These are phyloP conservation scores for Sebastes vulpes DNA, from an alignment of 2,797 vertebrate genomes.

Conservation along the genomic window DNA sequence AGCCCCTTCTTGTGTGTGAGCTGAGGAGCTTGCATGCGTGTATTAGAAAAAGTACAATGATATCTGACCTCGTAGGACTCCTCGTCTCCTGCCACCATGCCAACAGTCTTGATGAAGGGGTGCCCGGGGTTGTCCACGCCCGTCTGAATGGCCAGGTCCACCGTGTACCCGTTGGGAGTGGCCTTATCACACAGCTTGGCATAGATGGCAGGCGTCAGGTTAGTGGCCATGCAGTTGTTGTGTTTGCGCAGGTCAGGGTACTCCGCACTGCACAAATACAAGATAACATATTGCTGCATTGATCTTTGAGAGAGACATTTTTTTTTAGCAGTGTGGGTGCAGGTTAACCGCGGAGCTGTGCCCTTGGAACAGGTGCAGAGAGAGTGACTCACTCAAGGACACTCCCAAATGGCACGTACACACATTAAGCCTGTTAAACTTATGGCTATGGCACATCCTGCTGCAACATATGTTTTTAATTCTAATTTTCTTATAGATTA, in stretches of 20 bases:
- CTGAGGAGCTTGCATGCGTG: no score
- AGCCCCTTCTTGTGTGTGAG: not conserved
- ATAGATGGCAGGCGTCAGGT: conserved; percentile 93
- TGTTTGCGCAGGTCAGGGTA: conserved; percentile 97
- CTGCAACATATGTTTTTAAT: not conserved
- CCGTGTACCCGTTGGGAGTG: conserved; percentile 93
- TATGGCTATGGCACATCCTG: not conserved
- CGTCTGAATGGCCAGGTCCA: conserved; percentile 97
- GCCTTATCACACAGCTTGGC: conserved; percentile 91
- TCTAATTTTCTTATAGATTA: not conserved
- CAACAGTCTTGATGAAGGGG: conserved; percentile 94
- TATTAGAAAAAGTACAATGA: not conserved
- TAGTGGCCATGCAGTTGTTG: conserved; percentile 98
- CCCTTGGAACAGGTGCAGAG: not conserved
- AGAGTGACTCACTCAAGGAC: conserved; percentile 12
- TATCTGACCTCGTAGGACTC: conserved; percentile 94
- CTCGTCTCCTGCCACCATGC: conserved; percentile 93
- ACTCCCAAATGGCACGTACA: not conserved
- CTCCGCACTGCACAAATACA: conserved; percentile 89
- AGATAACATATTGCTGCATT: conserved; percentile 7
- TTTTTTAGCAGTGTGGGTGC: not conserved
- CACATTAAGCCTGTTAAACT: not conserved
- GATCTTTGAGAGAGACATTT: not conserved
- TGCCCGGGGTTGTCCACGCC: conserved; percentile 98
- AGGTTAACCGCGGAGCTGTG: not conserved